These are phyloP conservation scores for Abrostola tripartita DNA, from an alignment of 2,888 invertebrate species.

Conservation along the genomic window DNA sequence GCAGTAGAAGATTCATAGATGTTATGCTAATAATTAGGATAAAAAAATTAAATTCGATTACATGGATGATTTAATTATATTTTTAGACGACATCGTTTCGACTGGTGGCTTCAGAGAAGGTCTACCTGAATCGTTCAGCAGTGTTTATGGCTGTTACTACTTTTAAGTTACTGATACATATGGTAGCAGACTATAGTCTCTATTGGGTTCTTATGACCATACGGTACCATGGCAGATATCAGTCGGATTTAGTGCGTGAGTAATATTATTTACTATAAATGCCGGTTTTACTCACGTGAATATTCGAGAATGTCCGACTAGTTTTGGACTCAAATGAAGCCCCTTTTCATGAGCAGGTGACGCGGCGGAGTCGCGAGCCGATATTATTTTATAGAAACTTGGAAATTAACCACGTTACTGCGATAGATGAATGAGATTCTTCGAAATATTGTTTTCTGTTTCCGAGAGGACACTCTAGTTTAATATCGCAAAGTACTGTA, in stretches of 20 bases:
- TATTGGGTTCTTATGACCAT: conserved; percentile 91
- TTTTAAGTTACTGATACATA: conserved; percentile 92
- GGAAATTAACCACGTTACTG: no score
- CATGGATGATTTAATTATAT: neutral
- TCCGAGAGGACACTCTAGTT: no score
- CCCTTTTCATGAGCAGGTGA: no score
- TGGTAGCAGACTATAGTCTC: conserved; percentile 93
- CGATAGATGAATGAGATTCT: no score
- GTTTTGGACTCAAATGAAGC: neutral
- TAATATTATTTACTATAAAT: conserved; percentile 4
- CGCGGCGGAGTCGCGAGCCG: no score
- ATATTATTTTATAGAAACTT: no score
- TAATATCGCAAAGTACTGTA: no score
- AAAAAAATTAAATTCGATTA: neutral
- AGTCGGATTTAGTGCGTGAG: conserved; percentile 71
- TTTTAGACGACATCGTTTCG: conserved; percentile 88
- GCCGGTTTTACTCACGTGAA: no score
- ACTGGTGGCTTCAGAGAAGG: conserved; percentile 89
- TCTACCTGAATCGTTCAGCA: conserved; percentile 84
- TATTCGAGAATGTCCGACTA: neutral
- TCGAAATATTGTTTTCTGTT: no score
- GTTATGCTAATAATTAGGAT: neutral
- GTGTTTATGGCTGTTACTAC: conserved; percentile 90
- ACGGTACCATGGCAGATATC: conserved; percentile 71
- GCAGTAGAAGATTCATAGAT: neutral